Evolutionary conservation across 2,888 invertebrate species (phyloP).

Genomic region (Sinelater perroti): DNA sequence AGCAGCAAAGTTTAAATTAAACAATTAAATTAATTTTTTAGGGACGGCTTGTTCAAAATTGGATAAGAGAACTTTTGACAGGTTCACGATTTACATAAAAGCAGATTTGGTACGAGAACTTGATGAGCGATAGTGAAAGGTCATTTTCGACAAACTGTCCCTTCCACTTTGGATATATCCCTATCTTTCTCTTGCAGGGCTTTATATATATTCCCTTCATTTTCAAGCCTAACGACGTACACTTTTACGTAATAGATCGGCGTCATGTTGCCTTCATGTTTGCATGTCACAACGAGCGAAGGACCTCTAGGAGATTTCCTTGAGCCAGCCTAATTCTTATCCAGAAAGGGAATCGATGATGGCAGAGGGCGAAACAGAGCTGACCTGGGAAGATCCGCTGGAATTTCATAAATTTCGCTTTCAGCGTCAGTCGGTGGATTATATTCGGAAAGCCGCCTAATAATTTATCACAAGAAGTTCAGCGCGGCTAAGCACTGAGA

Average conservation of each 20-base stretch:
- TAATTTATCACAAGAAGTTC: constrained; percentile 14
- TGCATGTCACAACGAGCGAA: constrained; percentile 26
- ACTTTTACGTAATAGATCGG: constrained; percentile 29
- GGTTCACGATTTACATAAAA: constrained; percentile 22
- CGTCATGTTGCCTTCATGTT: constrained; percentile 29
- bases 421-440: not conserved
- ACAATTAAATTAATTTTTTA: too few relatives aligned
- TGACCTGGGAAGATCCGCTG: too few relatives aligned
- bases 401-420: too few relatives aligned
- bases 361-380: not conserved
- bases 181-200: constrained; percentile 25
- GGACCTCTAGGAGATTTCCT: constrained; percentile 6
- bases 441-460: constrained; percentile 1
- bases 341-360: not conserved
- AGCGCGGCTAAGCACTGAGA: constrained; percentile 9
- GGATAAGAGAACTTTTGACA: too few relatives aligned
- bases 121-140: constrained; percentile 33
- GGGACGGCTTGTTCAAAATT: too few relatives aligned
- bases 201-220: constrained; percentile 34
- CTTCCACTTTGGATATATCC: constrained; percentile 31
- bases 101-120: constrained; percentile 29
- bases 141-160: constrained; percentile 35
- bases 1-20: too few relatives aligned
- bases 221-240: constrained; percentile 29
- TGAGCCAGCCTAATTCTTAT: not conserved